Evolutionary conservation across 2,888 invertebrate species (phyloP), one percentile per base, ranked within the genome.

Genomic region (Orchestes rusci): DNA sequence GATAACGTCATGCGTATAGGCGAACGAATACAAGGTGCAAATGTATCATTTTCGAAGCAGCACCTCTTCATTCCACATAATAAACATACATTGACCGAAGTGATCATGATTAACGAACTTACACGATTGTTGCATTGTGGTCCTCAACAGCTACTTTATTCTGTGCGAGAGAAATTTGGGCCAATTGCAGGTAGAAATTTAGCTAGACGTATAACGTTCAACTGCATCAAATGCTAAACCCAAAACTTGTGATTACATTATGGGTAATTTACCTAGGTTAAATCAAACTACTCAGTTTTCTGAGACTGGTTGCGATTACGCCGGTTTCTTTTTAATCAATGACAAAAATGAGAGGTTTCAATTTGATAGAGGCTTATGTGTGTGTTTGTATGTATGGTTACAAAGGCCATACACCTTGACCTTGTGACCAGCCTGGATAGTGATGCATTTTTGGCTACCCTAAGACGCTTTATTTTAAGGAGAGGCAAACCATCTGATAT

Each of bases 251-350:
- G 27, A 23, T 5, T 23, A 8, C 27, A 8, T 23, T 8, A 23
- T 23, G 27, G 27, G 27, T 8, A 23, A 30, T 30, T 30, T 30
- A 30, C 31, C 31, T 5, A 23, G 27, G 27, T 5, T 23, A 23
- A 23, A 23, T 12, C 8, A 8, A 30, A 10, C 8, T 8, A 8
- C 5, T 5, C 27, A 5, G 7, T 23, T 23, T 23, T 5, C 8
- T 23, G 8, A 23, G 7, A 30, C 31, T 7, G 8, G 4, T 5
- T 30, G 31, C 13, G 31, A 30, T 12, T 30, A 30, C 13, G 31
- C 33, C 10, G 33, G 15, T 16, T 17, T 17, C n/a, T 3, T 33
- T 23, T 7, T 23, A 23, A 7, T 23, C 5, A 23, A 8, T 5
- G 23, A 23, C 23, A 8, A 23, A 23, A 23, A 7, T 8, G 7